Percentiles rank a stretch among this genome's conserved stretches.
These are phyloP conservation scores for Nudaria mundana DNA, from an alignment of 2,888 invertebrate genomes.

Conservation along the genomic window DNA sequence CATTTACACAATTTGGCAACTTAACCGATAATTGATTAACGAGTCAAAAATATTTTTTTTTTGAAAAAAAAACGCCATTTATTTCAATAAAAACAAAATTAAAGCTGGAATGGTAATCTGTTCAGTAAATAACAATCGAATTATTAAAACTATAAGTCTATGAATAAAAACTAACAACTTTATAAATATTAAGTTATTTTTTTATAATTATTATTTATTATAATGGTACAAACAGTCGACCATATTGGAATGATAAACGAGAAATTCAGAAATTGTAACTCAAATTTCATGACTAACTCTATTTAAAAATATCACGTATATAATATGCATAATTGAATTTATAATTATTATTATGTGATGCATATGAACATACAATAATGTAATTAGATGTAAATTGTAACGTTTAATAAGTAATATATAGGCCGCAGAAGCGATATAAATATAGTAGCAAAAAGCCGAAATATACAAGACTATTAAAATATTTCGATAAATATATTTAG, in stretches of 20 bases:
- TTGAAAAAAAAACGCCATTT: slow-evolving; percentile 14
- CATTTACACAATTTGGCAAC: slow-evolving; percentile 25
- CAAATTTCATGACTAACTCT: not conserved
- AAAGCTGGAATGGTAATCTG: slow-evolving; percentile 61
- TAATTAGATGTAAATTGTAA: slow-evolving; percentile 17
- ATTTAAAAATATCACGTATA: slow-evolving; percentile 20
- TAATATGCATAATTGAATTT: slow-evolving; percentile 1
- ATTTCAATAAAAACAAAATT: slow-evolving; percentile 36
- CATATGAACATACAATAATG: slow-evolving; percentile 6
- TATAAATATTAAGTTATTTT: not conserved
- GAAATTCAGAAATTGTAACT: not conserved
- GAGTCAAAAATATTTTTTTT: slow-evolving; percentile 24
- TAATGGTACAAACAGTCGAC: not conserved
- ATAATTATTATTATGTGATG: slow-evolving; percentile 13
- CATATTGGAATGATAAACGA: slow-evolving; percentile 19
- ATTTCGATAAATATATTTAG: slow-evolving; percentile 10
- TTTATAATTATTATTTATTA: not conserved
- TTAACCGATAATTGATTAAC: slow-evolving; percentile 11
- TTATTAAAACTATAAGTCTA: slow-evolving; percentile 12
- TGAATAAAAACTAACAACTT: slow-evolving; percentile 4
- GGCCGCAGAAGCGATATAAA: slow-evolving; percentile 8
- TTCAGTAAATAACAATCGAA: slow-evolving; percentile 26
- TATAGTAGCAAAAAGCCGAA: slow-evolving; percentile 23
- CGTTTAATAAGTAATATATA: slow-evolving; percentile 7
- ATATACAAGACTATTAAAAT: not conserved